Evolutionary conservation across 2,888 invertebrate species (phyloP).

Genomic region (Tribolium freemani): DNA sequence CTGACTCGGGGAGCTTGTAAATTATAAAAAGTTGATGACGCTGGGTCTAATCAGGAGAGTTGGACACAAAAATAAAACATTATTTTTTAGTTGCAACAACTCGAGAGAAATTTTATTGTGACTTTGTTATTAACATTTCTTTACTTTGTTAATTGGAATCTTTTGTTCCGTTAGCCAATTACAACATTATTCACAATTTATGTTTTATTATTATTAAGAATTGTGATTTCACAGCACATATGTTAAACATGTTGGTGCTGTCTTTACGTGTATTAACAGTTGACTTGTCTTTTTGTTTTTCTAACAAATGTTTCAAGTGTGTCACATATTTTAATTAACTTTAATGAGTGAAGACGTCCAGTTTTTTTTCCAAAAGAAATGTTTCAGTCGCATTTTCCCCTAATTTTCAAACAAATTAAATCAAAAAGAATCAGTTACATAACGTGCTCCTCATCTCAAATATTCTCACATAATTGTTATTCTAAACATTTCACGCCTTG

Average conservation of each 20-base stretch:
- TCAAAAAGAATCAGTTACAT: constrained; percentile 2
- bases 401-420: constrained; percentile 5
- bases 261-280: background rate
- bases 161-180: background rate
- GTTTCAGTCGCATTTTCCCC: background rate
- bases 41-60: background rate
- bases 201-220: background rate
- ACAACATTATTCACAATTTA: background rate
- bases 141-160: background rate
- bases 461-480: constrained; percentile 5
- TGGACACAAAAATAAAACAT: background rate
- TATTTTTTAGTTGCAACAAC: background rate
- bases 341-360: too few relatives aligned
- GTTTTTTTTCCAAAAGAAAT: background rate
- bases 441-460: constrained; percentile 11
- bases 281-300: background rate
- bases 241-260: background rate
- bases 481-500: background rate
- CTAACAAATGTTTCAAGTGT: background rate
- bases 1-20: background rate
- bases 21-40: constrained; percentile 1
- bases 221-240: background rate
- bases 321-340: too few relatives aligned
- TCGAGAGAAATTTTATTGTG: background rate
- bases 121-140: background rate